Conservation (phyloP, 2,797 vertebrate species). For the Cyclura pinguis region DNA sequence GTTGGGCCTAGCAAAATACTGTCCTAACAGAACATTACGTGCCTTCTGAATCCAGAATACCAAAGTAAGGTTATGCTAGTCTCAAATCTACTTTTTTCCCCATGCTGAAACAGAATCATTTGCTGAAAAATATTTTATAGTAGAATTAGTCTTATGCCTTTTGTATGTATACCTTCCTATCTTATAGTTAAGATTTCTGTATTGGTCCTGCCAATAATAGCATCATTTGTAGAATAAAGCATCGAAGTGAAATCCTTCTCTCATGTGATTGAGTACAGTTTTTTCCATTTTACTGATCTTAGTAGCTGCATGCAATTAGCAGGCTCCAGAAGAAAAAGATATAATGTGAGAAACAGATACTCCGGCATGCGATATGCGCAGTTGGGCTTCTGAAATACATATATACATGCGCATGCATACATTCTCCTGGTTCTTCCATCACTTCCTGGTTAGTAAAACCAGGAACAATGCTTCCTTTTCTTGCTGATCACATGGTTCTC, state of each 20-base stretch:
- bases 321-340: constrained; percentile 13
- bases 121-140: too few species aligned
- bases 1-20: too few species aligned
- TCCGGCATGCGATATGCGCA: constrained; percentile 42
- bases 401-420: background rate
- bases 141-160: too few species aligned
- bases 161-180: too few species aligned
- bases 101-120: too few species aligned
- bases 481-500: constrained; percentile 57
- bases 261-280: background rate
- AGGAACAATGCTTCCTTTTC: constrained; percentile 59
- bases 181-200: background rate
- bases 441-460: constrained; percentile 64
- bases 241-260: background rate
- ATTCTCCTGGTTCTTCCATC: constrained; percentile 51
- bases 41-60: too few species aligned
- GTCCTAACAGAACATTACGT: too few species aligned
- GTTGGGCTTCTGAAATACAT: constrained; percentile 43
- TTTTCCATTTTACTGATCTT: background rate
- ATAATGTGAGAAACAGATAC: constrained; percentile 29
- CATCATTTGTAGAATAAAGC: background rate
- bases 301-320: background rate
- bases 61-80: too few species aligned
- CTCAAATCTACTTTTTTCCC: too few species aligned
- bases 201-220: background rate